A percentile compares a stretch with the other conserved stretches of the same genome.
Conservation (phyloP, 2,888 invertebrate species). For the Sialis lutaria region DNA sequence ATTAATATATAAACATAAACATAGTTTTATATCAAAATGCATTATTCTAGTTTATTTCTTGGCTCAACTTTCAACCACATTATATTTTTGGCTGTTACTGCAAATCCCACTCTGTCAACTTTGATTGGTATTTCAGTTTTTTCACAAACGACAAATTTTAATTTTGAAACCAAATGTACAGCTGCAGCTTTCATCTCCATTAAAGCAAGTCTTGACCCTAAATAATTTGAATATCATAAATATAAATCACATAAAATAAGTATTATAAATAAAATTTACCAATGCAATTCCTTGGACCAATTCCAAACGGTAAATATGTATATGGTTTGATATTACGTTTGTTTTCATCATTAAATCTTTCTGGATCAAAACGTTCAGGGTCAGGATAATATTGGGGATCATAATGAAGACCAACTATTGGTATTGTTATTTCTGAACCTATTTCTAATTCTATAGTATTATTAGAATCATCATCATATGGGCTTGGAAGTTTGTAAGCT, state of each 20-base stretch:
- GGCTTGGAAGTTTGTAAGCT: constrained; percentile 25
- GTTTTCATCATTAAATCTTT: constrained; percentile 30
- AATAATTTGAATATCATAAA: neutral
- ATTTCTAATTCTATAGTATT: constrained; percentile 10
- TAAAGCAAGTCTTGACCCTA: constrained; percentile 1
- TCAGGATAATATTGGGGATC: constrained; percentile 29
- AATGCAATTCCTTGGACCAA: constrained; percentile 18
- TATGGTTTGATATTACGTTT: constrained; percentile 27
- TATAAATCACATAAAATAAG: neutral
- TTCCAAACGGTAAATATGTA: constrained; percentile 30
- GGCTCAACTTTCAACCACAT: neutral
- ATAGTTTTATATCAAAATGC: neutral
- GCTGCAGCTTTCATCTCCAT: constrained; percentile 2
- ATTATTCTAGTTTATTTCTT: neutral
- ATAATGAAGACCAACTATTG: constrained; percentile 23
- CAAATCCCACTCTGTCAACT: neutral
- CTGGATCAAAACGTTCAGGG: constrained; percentile 28
- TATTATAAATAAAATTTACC: constrained; percentile 11
- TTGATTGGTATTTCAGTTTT: constrained; percentile 1
- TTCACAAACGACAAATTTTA: neutral
- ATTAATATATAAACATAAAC: too few species aligned
- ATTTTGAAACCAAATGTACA: neutral
- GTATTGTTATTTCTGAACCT: constrained; percentile 20
- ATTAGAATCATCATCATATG: neutral
- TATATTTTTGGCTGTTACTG: neutral